phyloP scores from a whole-genome alignment of 2,888 invertebrate genomes.

The Epinotia bilunana region DNA sequence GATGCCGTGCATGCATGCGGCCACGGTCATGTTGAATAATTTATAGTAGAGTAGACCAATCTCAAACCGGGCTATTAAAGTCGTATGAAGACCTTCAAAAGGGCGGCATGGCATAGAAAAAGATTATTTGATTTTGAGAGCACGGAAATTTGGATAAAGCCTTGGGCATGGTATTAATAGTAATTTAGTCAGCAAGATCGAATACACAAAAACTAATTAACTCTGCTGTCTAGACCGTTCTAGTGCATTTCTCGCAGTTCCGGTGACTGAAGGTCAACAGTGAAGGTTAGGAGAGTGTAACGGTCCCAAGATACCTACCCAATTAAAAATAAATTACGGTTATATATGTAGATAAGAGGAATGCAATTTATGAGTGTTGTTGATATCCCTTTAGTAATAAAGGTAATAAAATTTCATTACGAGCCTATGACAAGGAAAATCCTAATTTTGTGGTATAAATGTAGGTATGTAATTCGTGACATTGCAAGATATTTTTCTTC shows the following conservation, averaged over 20 bases:
- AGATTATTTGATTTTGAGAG: background rate
- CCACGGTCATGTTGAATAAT: conserved; percentile 51
- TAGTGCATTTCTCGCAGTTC: conserved; percentile 58
- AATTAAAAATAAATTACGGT: conserved; percentile 42
- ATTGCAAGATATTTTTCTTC: conserved; percentile 12
- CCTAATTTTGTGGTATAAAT: background rate
- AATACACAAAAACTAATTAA: conserved; percentile 39
- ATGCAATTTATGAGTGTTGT: conserved; percentile 39
- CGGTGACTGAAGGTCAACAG: conserved; percentile 61
- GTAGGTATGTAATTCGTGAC: background rate
- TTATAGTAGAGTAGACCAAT: conserved; percentile 40
- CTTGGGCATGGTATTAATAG: no score
- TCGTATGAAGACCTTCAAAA: conserved; percentile 41
- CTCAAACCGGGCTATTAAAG: conserved; percentile 39
- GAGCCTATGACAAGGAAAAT: background rate
- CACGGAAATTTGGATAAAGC: background rate
- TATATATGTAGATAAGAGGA: conserved; percentile 33
- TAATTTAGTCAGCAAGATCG: no score
- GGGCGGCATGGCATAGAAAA: conserved; percentile 9
- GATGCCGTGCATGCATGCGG: conserved; percentile 52
- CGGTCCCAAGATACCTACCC: conserved; percentile 44
- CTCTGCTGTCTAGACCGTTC: conserved; percentile 46
- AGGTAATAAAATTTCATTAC: conserved; percentile 12
- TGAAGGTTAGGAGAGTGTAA: conserved; percentile 66
- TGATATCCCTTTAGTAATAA: conserved; percentile 22